phyloP scores from a whole-genome alignment of 2,113 vertebrate genomes.

The Toxotes chatareus region DNA sequence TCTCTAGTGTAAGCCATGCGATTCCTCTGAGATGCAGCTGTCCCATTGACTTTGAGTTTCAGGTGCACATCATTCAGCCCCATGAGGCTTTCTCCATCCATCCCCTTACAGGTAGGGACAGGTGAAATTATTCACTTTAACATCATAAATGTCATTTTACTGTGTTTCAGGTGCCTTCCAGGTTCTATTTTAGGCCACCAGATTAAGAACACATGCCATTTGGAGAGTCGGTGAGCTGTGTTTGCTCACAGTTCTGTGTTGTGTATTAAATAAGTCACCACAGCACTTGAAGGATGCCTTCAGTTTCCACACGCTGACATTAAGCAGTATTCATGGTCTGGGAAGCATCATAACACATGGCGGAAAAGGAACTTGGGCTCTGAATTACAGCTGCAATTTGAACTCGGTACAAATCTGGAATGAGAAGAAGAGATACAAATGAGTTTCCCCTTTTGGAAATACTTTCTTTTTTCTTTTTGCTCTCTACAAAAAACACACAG shows the following conservation, averaged over 20 bases:
- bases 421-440: slow-evolving; percentile 35
- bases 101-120: slow-evolving; percentile 87
- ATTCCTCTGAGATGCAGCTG: slow-evolving; percentile 94
- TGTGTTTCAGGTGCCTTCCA: background rate
- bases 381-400: slow-evolving; percentile 24
- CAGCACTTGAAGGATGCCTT: slow-evolving; percentile 50
- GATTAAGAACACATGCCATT: background rate
- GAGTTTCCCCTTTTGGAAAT: slow-evolving; percentile 39
- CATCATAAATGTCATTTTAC: background rate
- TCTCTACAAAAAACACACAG: background rate
- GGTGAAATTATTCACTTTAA: background rate
- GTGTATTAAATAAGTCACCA: slow-evolving; percentile 46
- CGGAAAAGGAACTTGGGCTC: slow-evolving; percentile 49
- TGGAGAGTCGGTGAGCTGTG: slow-evolving; percentile 33
- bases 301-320: slow-evolving; percentile 41
- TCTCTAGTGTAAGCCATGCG: slow-evolving; percentile 74
- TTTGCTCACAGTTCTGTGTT: slow-evolving; percentile 41
- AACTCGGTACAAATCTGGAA: slow-evolving; percentile 17
- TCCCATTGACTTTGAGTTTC: slow-evolving; percentile 94
- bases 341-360: slow-evolving; percentile 65
- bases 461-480: background rate
- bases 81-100: slow-evolving; percentile 88
- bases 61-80: slow-evolving; percentile 85
- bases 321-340: slow-evolving; percentile 56
- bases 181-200: background rate